These are phyloP conservation scores for Tridacna gigas DNA, from an alignment of 2,888 invertebrate genomes.

Conservation along the genomic window DNA sequence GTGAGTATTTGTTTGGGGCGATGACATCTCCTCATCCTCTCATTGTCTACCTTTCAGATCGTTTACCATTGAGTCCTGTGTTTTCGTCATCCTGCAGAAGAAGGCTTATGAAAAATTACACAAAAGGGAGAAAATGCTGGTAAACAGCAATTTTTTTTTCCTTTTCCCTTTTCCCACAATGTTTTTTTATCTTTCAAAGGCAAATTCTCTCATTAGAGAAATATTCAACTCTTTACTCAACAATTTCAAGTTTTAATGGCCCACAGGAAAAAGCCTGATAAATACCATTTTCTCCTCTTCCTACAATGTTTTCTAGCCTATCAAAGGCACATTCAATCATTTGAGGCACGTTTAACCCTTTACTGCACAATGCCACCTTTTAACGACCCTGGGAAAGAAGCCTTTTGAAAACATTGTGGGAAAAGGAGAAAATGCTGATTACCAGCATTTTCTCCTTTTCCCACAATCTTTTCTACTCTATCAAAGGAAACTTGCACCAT, in stretches of 20 bases:
- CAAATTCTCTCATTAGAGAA: too few relatives aligned
- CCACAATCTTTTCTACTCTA: background rate
- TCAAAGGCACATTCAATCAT: too few relatives aligned
- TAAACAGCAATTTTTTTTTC: too few relatives aligned
- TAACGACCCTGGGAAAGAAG: background rate
- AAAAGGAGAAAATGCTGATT: background rate
- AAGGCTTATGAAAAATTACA: too few relatives aligned
- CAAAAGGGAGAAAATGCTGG: too few relatives aligned
- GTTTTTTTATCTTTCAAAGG: too few relatives aligned
- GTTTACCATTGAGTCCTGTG: too few relatives aligned
- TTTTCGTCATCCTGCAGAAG: too few relatives aligned
- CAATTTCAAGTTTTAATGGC: background rate
- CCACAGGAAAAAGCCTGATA: background rate
- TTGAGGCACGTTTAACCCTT: background rate
- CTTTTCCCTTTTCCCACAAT: too few relatives aligned
- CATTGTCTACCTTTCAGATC: background rate
- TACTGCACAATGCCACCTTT: background rate
- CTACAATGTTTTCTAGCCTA: too few relatives aligned
- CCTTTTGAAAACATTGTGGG: background rate
- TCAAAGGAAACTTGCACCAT: background rate
- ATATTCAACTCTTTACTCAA: background rate
- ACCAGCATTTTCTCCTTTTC: background rate
- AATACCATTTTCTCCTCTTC: too few relatives aligned
- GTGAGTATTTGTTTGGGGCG: slow-evolving; percentile 25
- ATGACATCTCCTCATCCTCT: background rate